A percentile compares a stretch with the other conserved stretches of the same genome.
Evolutionary conservation across 2,797 vertebrate species (phyloP).

Genomic region (Darevskia nairensis): DNA sequence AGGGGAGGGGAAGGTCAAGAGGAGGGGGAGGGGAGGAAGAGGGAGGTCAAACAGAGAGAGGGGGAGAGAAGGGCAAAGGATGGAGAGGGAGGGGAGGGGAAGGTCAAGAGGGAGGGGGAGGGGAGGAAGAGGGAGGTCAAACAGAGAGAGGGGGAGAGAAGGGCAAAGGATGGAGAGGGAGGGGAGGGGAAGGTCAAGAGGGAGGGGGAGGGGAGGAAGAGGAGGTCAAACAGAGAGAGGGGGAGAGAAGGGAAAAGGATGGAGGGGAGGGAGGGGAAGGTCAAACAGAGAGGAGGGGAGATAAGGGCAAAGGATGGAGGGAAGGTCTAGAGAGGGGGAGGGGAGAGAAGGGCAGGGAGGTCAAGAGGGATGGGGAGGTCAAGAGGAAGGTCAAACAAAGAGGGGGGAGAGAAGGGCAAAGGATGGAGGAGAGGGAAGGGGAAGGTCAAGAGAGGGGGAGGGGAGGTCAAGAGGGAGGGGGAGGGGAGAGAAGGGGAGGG

Average conservation of each 20-base stretch:
- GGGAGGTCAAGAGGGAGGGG: too few relatives aligned
- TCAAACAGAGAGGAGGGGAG: accelerated
- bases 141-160: neutral
- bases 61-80: neutral
- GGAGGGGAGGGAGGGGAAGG: neutral
- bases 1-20: too few relatives aligned
- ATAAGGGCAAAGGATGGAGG: neutral
- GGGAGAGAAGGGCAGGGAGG: accelerated
- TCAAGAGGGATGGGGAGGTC: accelerated
- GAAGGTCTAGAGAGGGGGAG: too few relatives aligned
- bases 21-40: too few relatives aligned
- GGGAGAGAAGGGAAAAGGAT: too few relatives aligned
- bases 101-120: too few relatives aligned
- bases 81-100: too few relatives aligned
- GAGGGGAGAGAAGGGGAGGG: too few relatives aligned
- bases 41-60: too few relatives aligned
- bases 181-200: accelerated
- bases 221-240: neutral
- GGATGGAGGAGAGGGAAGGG: too few relatives aligned
- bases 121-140: neutral
- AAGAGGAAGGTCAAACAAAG: too few relatives aligned
- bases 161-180: conserved; percentile 31
- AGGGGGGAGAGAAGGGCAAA: neutral
- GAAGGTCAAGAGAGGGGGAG: accelerated
- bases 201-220: neutral